A percentile compares a stretch with the other conserved stretches of the same genome.
Evolutionary conservation across 2,797 vertebrate species (phyloP).

Genomic region (Hirundo rustica): DNA sequence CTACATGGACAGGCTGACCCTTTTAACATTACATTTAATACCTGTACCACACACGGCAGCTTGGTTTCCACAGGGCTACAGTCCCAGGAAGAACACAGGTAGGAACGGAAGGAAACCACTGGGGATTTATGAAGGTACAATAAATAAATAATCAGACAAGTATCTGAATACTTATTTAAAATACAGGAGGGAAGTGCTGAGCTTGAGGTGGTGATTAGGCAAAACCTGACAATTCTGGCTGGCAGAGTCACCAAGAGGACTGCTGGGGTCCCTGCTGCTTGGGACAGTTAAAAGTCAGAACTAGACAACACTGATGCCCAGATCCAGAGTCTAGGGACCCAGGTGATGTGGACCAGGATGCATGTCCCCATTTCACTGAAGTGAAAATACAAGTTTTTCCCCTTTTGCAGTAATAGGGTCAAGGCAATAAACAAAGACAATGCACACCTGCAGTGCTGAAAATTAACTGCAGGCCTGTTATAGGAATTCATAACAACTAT

Average conservation of each 20-base stretch:
- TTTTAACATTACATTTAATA: not conserved
- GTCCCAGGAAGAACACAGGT: not conserved
- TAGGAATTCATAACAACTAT: not conserved
- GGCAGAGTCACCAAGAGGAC: not conserved
- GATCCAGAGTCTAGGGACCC: not conserved
- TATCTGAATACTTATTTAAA: not conserved
- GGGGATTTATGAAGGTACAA: not conserved
- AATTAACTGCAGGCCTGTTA: not conserved
- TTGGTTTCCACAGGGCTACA: not conserved
- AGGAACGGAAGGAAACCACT: not conserved
- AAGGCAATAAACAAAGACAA: conserved; percentile 5
- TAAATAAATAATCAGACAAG: not conserved
- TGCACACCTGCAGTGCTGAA: not conserved
- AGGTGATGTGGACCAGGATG: not conserved
- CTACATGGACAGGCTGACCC: not conserved
- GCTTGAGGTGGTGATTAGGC: not conserved
- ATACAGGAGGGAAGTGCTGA: not conserved
- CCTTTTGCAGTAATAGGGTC: not conserved
- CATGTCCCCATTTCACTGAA: not conserved
- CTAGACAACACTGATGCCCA: not conserved
- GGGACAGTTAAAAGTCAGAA: not conserved
- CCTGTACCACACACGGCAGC: not conserved
- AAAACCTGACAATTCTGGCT: not conserved
- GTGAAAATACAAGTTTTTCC: not conserved
- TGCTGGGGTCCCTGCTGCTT: not conserved